Evolutionary conservation across 35 echinoderm and acorn worm genomes (phyloP).

Genomic region (Patiria miniata): DNA sequence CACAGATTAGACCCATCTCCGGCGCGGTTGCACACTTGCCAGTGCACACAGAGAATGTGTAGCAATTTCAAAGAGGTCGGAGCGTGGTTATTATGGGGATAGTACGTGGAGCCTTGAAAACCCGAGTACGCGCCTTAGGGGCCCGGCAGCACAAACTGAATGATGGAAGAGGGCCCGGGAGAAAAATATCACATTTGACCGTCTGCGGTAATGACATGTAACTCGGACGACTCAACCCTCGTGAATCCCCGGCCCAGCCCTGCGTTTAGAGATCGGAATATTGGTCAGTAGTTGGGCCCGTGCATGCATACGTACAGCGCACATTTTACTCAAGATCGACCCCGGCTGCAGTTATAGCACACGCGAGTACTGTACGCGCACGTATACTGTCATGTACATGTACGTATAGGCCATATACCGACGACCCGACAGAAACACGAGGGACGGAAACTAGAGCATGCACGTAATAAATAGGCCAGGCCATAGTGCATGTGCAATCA

Average conservation of each 20-base stretch:
- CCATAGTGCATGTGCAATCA: conserved; percentile 12
- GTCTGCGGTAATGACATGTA: conserved; percentile 23
- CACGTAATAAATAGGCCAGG: conserved; percentile 3
- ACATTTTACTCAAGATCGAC: no score
- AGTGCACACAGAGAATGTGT: not conserved
- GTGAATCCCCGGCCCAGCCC: not conserved
- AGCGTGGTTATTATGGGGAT: no score
- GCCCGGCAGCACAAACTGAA: not conserved
- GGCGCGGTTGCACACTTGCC: not conserved
- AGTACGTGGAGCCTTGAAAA: not conserved
- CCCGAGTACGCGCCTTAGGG: not conserved
- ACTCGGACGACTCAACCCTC: conserved; percentile 19
- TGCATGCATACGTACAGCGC: no score
- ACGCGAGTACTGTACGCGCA: not conserved
- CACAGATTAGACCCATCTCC: not conserved
- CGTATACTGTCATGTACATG: not conserved
- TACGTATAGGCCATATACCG: not conserved
- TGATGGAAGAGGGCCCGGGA: not conserved
- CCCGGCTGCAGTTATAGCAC: no score
- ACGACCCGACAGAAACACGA: not conserved
- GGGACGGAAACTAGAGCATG: not conserved
- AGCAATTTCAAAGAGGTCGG: not conserved
- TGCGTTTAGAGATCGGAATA: not conserved
- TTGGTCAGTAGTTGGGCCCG: no score
- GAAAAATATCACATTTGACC: conserved; percentile 34